Percentiles rank a stretch among this genome's conserved stretches.
These are phyloP conservation scores for Fissipunctia ypsillon DNA, from an alignment of 2,888 invertebrate genomes.

Conservation along the genomic window DNA sequence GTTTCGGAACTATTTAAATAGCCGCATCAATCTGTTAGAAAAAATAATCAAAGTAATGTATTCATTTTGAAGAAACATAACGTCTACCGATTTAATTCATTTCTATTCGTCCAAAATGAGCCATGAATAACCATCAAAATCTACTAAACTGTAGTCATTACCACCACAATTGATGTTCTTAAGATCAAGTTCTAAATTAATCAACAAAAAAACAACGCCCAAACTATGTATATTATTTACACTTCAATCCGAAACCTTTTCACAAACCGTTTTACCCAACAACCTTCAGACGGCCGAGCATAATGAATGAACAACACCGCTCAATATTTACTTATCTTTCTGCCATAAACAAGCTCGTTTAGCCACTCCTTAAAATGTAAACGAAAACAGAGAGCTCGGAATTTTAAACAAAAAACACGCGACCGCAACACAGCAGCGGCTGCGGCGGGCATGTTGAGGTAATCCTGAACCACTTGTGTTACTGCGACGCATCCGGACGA, in stretches of 20 bases:
- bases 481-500: constrained; percentile 50
- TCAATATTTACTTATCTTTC: constrained; percentile 62
- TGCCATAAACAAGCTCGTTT: constrained; percentile 47
- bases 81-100: too few relatives aligned
- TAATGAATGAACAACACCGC: constrained; percentile 40
- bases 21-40: too few relatives aligned
- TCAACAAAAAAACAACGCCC: constrained; percentile 13
- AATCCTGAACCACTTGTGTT: constrained; percentile 56
- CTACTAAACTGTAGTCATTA: not conserved
- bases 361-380: constrained; percentile 63
- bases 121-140: not conserved
- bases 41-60: too few relatives aligned
- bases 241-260: constrained; percentile 37
- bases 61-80: too few relatives aligned
- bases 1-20: too few relatives aligned
- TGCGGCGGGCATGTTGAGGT: constrained; percentile 53
- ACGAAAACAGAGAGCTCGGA: constrained; percentile 45
- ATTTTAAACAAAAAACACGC: constrained; percentile 49
- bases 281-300: constrained; percentile 28
- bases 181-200: constrained; percentile 10
- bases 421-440: constrained; percentile 31
- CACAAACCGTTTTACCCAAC: constrained; percentile 4
- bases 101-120: too few relatives aligned
- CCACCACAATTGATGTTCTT: not conserved
- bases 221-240: constrained; percentile 32